These are phyloP conservation scores for Saccopteryx leptura DNA, from an alignment of 2,113 vertebrate genomes.

Conservation along the genomic window DNA sequence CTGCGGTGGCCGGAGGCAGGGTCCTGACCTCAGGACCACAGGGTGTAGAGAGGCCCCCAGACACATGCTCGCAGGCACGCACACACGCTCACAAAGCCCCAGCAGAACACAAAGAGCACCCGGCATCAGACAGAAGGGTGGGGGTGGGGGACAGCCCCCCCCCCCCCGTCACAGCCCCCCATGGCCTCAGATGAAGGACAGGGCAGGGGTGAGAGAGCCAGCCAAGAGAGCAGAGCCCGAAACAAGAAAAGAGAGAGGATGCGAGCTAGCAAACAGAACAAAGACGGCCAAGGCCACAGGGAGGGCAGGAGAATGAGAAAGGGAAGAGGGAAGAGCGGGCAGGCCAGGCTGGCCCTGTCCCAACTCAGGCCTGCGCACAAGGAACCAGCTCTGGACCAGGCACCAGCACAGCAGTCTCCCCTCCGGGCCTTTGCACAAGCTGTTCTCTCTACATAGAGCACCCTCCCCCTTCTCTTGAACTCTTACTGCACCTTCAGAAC, in stretches of 20 bases:
- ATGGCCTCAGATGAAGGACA: not conserved
- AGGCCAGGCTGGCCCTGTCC: not conserved
- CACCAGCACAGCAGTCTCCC: rapidly evolving
- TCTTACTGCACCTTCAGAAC: not conserved
- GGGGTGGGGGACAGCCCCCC: no score
- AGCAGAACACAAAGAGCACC: not conserved
- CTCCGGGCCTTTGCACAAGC: not conserved
- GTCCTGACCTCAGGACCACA: not conserved
- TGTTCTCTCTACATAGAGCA: not conserved
- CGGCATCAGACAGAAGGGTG: not conserved
- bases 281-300: not conserved
- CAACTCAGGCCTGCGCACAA: rapidly evolving
- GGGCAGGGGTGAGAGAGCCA: not conserved
- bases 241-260: not conserved
- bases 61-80: rapidly evolving
- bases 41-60: not conserved
- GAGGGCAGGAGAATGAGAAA: rapidly evolving
- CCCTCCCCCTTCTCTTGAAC: not conserved
- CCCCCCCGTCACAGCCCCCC: not conserved
- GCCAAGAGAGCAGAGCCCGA: not conserved
- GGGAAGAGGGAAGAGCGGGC: no score
- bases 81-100: not conserved
- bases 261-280: not conserved
- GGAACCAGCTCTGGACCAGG: not conserved
- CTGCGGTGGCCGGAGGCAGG: not conserved